Evolutionary conservation across 2,113 vertebrate species (phyloP).

Genomic region (Coptodon rendalli): DNA sequence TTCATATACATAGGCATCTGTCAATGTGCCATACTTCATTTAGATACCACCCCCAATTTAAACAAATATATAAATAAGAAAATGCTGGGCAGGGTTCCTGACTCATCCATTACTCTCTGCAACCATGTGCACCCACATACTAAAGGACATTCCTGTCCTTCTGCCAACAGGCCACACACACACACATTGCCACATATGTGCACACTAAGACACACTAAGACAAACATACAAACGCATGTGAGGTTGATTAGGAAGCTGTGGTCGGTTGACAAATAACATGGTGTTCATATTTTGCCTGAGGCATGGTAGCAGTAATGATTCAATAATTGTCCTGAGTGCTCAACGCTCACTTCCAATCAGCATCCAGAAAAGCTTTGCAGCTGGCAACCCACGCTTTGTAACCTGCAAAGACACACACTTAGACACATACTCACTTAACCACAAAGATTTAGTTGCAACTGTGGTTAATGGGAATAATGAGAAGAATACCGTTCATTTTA

Average conservation of each 20-base stretch:
- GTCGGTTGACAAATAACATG: conserved; percentile 63
- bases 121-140: conserved; percentile 39
- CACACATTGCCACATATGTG: background rate
- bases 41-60: conserved; percentile 20
- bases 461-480: conserved; percentile 22
- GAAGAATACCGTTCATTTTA: conserved; percentile 27
- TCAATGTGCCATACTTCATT: conserved; percentile 23
- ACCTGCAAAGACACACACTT: conserved; percentile 5
- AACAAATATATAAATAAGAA: conserved; percentile 42
- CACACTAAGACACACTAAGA: background rate
- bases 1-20: background rate
- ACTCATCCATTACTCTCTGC: conserved; percentile 33
- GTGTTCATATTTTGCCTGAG: conserved; percentile 67
- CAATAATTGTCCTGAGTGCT: conserved; percentile 67
- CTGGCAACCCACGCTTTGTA: conserved; percentile 52
- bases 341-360: conserved; percentile 69
- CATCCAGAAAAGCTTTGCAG: conserved; percentile 50
- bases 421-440: background rate
- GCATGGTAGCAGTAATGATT: conserved; percentile 64
- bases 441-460: conserved; percentile 8
- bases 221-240: conserved; percentile 41
- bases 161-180: conserved; percentile 35
- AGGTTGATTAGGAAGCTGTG: conserved; percentile 63
- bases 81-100: conserved; percentile 28
- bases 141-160: conserved; percentile 64